These are phyloP conservation scores for Conops quadrifasciatus DNA, from an alignment of 2,888 invertebrate genomes.

Conservation along the genomic window DNA sequence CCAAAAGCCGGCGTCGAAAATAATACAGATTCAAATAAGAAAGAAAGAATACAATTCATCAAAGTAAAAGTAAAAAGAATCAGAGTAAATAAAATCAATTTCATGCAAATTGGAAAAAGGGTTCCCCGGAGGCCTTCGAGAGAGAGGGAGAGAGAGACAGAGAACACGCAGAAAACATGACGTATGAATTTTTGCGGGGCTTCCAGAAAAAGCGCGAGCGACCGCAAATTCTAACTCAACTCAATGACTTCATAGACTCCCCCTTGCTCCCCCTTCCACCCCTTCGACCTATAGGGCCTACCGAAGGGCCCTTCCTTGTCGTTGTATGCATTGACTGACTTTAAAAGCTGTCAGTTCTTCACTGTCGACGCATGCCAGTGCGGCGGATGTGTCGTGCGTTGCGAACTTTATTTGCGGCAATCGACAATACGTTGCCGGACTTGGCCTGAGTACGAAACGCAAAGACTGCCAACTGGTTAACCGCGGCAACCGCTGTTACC, in stretches of 20 bases:
- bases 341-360: neutral
- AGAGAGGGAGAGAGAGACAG: neutral
- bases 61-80: constrained; percentile 25
- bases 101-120: constrained; percentile 50
- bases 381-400: constrained; percentile 7
- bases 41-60: neutral
- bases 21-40: too few species aligned
- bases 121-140: constrained; percentile 18
- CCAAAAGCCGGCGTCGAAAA: neutral
- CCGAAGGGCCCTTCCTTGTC: too few species aligned
- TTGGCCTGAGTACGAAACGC: neutral
- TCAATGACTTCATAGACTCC: neutral
- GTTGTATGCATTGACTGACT: neutral
- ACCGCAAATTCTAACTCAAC: neutral
- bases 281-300: too few species aligned
- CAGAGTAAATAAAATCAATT: constrained; percentile 49
- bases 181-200: neutral
- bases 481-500: constrained; percentile 42
- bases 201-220: constrained; percentile 6
- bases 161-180: neutral
- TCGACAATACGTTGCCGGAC: neutral
- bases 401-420: constrained; percentile 27
- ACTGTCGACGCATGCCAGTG: constrained; percentile 12
- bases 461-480: constrained; percentile 37
- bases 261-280: neutral